A percentile compares a stretch with the other conserved stretches of the same genome.
phyloP scores from a whole-genome alignment of 2,113 vertebrate species.

The Brachionichthys hirsutus region DNA sequence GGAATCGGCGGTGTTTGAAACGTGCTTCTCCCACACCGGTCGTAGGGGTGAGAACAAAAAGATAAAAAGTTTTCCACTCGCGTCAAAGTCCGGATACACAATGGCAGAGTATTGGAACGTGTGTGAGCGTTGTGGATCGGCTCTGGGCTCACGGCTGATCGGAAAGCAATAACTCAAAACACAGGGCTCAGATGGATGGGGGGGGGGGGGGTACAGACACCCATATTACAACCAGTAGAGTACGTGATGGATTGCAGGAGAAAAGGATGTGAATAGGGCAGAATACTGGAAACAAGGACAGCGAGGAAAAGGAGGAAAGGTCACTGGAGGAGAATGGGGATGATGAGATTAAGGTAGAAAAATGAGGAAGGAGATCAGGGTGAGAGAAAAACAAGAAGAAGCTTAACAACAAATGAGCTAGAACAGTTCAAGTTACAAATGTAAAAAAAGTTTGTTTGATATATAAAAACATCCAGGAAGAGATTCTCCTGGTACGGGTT shows the following conservation, averaged over 20 bases:
- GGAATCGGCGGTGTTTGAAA: too few species aligned
- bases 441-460: too few species aligned
- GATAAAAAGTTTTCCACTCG: slow-evolving; percentile 1
- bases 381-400: neutral
- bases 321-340: neutral
- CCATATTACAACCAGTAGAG: slow-evolving; percentile 1
- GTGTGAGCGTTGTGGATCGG: slow-evolving; percentile 9
- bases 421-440: too few species aligned
- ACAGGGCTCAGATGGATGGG: slow-evolving; percentile 21
- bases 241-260: slow-evolving; percentile 47
- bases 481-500: too few species aligned
- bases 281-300: slow-evolving; percentile 10
- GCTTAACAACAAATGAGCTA: neutral
- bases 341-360: neutral
- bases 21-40: too few species aligned
- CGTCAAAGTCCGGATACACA: slow-evolving; percentile 17
- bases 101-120: neutral
- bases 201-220: slow-evolving; percentile 13
- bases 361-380: neutral
- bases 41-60: too few species aligned
- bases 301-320: neutral
- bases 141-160: slow-evolving; percentile 39
- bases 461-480: too few species aligned
- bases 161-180: slow-evolving; percentile 56
- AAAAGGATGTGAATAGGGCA: slow-evolving; percentile 28